phyloP scores from a whole-genome alignment of 2,888 invertebrate genomes.

The Hypena proboscidalis region DNA sequence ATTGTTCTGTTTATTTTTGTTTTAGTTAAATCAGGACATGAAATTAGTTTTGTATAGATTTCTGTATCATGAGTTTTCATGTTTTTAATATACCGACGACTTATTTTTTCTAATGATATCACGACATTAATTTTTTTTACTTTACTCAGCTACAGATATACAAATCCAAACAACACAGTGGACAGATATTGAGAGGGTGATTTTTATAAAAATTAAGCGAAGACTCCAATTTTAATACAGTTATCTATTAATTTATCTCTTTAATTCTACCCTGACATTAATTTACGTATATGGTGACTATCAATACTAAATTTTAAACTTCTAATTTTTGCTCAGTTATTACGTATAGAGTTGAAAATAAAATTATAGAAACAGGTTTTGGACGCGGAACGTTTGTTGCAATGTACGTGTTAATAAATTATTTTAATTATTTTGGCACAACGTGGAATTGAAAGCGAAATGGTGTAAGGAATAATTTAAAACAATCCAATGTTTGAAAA shows the following conservation, averaged over 20 bases:
- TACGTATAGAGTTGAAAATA: slow-evolving; percentile 68
- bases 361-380: slow-evolving; percentile 42
- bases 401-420: slow-evolving; percentile 46
- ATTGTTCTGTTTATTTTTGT: slow-evolving; percentile 17
- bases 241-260: slow-evolving; percentile 67
- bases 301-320: slow-evolving; percentile 75
- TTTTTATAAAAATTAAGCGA: slow-evolving; percentile 76
- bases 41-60: slow-evolving; percentile 22
- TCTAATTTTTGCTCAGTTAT: slow-evolving; percentile 75
- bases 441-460: slow-evolving; percentile 70
- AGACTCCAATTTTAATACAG: slow-evolving; percentile 70
- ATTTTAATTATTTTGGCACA: slow-evolving; percentile 77
- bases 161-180: slow-evolving; percentile 65
- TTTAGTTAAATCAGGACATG: slow-evolving; percentile 13
- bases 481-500: slow-evolving; percentile 37
- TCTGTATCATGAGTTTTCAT: slow-evolving; percentile 19
- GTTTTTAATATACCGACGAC: slow-evolving; percentile 55
- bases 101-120: slow-evolving; percentile 69
- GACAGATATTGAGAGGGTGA: slow-evolving; percentile 77
- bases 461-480: slow-evolving; percentile 30
- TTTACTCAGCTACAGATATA: slow-evolving; percentile 51
- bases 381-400: slow-evolving; percentile 47
- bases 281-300: slow-evolving; percentile 94
- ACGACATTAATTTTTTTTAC: slow-evolving; percentile 61
- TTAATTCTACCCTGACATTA: slow-evolving; percentile 92